Evolutionary conservation across 2,888 invertebrate species (phyloP), one percentile per base, ranked within the genome.

Genomic region (Adelognathus sp.): DNA sequence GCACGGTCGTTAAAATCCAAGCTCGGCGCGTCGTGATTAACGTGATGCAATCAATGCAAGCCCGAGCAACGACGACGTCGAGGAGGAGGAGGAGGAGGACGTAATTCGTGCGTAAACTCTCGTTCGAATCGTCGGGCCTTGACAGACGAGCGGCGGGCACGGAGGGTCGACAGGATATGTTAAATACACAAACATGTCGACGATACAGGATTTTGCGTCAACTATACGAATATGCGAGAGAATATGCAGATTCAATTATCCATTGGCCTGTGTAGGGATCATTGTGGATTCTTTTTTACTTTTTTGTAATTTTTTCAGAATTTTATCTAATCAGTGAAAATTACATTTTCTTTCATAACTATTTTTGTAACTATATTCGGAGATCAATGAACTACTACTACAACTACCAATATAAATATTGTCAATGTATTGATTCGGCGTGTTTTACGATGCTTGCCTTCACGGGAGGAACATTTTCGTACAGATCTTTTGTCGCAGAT

Each of bases 1-100:
- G 58, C 50, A 72, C 50, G 69, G 52, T 81, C 76, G 58, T 76
- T 81, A 74, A 76, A 74, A 76, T 70, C 75, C 54, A 70, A 66
- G 66, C 76, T 69, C 63, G 74, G 72, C 63, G 70, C 66, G 60
- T 73, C 70, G 70, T 76, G 63, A 82, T 82, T 75, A 80, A 77
- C 71, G 75, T 63, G 63, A 61, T 60, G 73, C 80, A 60, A 81
- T 82, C 76, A 76, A 80, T 76, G 76, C 71, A 16, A 64, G 36
- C 36, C 39, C 61, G 41, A 54, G 33, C 41, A 41, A 27, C 61
- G 61, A 41, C 41, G 61, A 27, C 41, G 60, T 27, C 9, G 61
- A 16, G 11, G 21, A 61, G 9, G 7, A 24, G 21, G 50, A 50
- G 50, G 61, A 54, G 36, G 56, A 67, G 39, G 64, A 60, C 71